A percentile compares a stretch with the other conserved stretches of the same genome.
phyloP scores from a whole-genome alignment of 2,797 vertebrate genomes.

The Pogonophryne albipinna region DNA sequence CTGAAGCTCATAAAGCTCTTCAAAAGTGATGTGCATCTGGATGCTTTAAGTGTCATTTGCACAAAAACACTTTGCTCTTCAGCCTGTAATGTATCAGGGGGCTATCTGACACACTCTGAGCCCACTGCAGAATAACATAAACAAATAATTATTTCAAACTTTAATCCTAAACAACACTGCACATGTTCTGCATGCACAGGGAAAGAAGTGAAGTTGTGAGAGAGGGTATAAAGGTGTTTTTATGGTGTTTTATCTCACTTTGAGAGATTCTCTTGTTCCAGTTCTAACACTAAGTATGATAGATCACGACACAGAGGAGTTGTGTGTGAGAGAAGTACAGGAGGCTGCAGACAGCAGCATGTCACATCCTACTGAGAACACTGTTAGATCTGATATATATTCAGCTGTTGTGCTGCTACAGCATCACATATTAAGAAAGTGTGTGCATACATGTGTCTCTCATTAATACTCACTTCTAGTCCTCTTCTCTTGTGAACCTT shows the following conservation, averaged over 20 bases:
- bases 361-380: conserved; percentile 41
- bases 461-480: conserved; percentile 13
- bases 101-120: conserved; percentile 5
- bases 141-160: conserved; percentile 20
- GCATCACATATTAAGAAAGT: conserved; percentile 9
- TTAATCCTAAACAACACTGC: conserved; percentile 22
- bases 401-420: conserved; percentile 23
- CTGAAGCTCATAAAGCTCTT: background rate
- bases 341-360: conserved; percentile 13
- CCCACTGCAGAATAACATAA: conserved; percentile 21
- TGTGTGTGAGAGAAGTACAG: conserved; percentile 17
- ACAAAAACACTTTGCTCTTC: conserved; percentile 2
- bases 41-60: conserved; percentile 18
- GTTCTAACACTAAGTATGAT: conserved; percentile 14
- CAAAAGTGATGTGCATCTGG: conserved; percentile 5
- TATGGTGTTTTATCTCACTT: conserved; percentile 17
- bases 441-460: conserved; percentile 18
- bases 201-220: conserved; percentile 3
- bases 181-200: conserved; percentile 3
- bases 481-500: conserved; percentile 37
- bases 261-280: conserved; percentile 18
- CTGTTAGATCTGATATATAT: conserved; percentile 46
- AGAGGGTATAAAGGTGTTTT: background rate
- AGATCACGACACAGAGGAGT: conserved; percentile 8
- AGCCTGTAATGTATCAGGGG: background rate